These are phyloP conservation scores for Aeoliscus strigatus DNA, from an alignment of 2,797 vertebrate species.

Conservation along the genomic window DNA sequence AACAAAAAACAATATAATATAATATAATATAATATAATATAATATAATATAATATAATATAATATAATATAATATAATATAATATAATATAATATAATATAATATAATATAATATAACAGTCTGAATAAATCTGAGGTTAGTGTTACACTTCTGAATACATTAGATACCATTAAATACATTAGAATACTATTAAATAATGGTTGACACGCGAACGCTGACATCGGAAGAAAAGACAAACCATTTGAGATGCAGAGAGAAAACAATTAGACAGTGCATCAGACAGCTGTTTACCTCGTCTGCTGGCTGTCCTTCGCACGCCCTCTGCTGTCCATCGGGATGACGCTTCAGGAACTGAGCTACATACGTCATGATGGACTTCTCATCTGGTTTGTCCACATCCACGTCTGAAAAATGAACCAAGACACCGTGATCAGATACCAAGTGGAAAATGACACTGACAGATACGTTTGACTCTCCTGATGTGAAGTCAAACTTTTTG, in stretches of 20 bases:
- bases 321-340: slow-evolving; percentile 78
- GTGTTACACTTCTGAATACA: no score
- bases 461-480: slow-evolving; percentile 11
- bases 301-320: slow-evolving; percentile 67
- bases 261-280: slow-evolving; percentile 22
- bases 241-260: slow-evolving; percentile 25
- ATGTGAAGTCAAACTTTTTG: slow-evolving; percentile 32
- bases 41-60: no score
- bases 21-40: no score
- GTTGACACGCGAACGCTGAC: slow-evolving; percentile 8
- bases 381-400: slow-evolving; percentile 98
- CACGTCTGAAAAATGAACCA: slow-evolving; percentile 77
- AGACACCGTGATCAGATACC: slow-evolving; percentile 14
- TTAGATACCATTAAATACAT: no score
- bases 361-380: slow-evolving; percentile 97
- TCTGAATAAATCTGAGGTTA: no score
- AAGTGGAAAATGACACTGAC: neutral
- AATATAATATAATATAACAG: no score
- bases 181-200: neutral
- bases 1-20: no score
- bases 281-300: slow-evolving; percentile 81
- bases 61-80: no score
- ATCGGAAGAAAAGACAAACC: slow-evolving; percentile 30
- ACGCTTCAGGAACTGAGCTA: slow-evolving; percentile 93
- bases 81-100: no score